phyloP scores from a whole-genome alignment of 2,113 vertebrate genomes.

The Entelurus aequoreus region DNA sequence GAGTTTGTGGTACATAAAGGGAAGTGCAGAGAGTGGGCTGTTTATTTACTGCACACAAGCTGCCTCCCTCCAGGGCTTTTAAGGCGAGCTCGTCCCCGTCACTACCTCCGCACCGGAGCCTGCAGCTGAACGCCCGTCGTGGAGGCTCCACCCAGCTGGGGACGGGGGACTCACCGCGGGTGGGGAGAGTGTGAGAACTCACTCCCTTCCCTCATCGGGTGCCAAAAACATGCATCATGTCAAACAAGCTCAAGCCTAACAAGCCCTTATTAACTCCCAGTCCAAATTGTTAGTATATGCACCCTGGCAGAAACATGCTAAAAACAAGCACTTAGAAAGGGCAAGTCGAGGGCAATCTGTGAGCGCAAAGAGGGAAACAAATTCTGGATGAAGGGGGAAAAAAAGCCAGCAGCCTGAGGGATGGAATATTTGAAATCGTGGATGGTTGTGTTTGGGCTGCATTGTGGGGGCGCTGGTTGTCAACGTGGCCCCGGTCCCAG shows the following conservation, averaged over 20 bases:
- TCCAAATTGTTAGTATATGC: constrained; percentile 67
- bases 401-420: constrained; percentile 38
- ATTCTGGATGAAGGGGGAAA: constrained; percentile 11
- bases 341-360: constrained; percentile 51
- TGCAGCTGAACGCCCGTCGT: constrained; percentile 32
- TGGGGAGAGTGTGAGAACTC: constrained; percentile 18
- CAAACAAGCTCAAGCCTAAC: constrained; percentile 61
- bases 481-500: constrained; percentile 63
- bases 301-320: constrained; percentile 33
- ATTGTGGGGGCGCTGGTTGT: constrained; percentile 65
- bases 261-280: constrained; percentile 72
- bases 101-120: constrained; percentile 52
- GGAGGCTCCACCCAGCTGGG: constrained; percentile 42
- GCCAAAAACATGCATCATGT: constrained; percentile 38
- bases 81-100: constrained; percentile 53
- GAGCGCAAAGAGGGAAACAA: constrained; percentile 34
- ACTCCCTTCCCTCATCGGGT: constrained; percentile 35
- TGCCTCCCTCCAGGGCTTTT: constrained; percentile 53
- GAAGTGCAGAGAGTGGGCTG: constrained; percentile 56
- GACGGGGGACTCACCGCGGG: constrained; percentile 6
- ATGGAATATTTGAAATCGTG: constrained; percentile 56
- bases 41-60: constrained; percentile 66
- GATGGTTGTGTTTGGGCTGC: constrained; percentile 14
- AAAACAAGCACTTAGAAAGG: constrained; percentile 49
- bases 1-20: constrained; percentile 45